Evolutionary conservation across 2,797 vertebrate species (phyloP).

Genomic region (Novumbra hubbsi): DNA sequence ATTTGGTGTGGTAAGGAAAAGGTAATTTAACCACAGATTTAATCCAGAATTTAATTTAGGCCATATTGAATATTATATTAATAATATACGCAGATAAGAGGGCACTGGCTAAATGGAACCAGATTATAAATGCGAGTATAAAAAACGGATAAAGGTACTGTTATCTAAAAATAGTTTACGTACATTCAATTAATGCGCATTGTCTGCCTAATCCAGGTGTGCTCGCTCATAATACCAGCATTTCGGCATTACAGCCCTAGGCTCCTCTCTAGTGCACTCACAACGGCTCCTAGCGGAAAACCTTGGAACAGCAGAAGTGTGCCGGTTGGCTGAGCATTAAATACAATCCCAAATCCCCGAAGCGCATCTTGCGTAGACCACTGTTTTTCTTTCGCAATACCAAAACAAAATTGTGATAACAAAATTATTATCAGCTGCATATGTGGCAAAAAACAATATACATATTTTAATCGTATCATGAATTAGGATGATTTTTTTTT

Average conservation of each 20-base stretch:
- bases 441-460: no score
- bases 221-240: not conserved
- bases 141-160: no score
- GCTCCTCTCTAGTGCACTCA: conserved; percentile 53
- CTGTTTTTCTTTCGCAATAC: no score
- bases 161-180: no score
- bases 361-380: not conserved
- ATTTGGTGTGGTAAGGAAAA: no score
- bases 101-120: no score
- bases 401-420: no score
- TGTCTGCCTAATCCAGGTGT: conserved; percentile 15
- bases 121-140: no score
- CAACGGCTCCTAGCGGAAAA: conserved; percentile 68
- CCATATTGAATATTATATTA: not conserved
- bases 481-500: not conserved
- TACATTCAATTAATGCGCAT: not conserved
- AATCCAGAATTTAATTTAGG: not conserved
- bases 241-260: conserved; percentile 20
- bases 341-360: not conserved
- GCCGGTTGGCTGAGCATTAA: not conserved
- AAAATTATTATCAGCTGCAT: no score
- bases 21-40: not conserved
- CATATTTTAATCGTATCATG: no score
- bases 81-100: not conserved
- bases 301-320: conserved; percentile 45